Evolutionary conservation across 2,888 invertebrate genomes (phyloP).

Genomic region (Lycia hirtaria): DNA sequence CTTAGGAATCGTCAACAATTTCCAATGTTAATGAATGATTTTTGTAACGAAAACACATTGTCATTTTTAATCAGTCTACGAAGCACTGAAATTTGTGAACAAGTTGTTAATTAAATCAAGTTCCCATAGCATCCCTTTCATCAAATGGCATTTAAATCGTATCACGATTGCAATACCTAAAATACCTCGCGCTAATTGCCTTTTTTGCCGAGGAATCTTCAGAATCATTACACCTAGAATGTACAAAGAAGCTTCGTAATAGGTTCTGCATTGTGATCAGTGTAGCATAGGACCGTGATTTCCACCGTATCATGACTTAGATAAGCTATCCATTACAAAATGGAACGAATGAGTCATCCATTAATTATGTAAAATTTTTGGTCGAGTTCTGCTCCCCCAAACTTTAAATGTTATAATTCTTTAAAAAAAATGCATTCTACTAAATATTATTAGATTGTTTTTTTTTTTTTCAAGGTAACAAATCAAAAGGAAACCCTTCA

Average conservation of each 20-base stretch:
- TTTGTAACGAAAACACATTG: neutral
- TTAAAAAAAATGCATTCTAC: too few relatives aligned
- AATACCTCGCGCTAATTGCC: constrained; percentile 18
- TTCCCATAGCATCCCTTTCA: constrained; percentile 7
- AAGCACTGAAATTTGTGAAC: neutral
- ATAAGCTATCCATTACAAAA: constrained; percentile 25
- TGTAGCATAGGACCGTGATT: constrained; percentile 25
- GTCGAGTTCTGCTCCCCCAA: too few relatives aligned
- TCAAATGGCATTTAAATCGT: neutral
- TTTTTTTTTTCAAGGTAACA: constrained; percentile 18
- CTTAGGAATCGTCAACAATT: too few relatives aligned
- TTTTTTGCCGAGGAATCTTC: constrained; percentile 26
- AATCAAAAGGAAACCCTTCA: constrained; percentile 22
- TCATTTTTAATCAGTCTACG: neutral
- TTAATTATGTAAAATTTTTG: too few relatives aligned
- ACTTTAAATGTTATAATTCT: too few relatives aligned
- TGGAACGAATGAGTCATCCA: constrained; percentile 5
- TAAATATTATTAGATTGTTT: too few relatives aligned
- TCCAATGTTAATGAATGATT: too few relatives aligned
- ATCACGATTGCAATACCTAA: constrained; percentile 9
- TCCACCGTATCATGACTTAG: constrained; percentile 26
- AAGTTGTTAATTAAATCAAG: neutral
- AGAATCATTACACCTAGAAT: constrained; percentile 15
- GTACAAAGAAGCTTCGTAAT: constrained; percentile 21
- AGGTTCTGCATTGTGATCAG: constrained; percentile 25